Percentiles rank a stretch among this genome's conserved stretches.
phyloP scores from a whole-genome alignment of 2,797 vertebrate genomes.

The Tolypeutes matacus region DNA sequence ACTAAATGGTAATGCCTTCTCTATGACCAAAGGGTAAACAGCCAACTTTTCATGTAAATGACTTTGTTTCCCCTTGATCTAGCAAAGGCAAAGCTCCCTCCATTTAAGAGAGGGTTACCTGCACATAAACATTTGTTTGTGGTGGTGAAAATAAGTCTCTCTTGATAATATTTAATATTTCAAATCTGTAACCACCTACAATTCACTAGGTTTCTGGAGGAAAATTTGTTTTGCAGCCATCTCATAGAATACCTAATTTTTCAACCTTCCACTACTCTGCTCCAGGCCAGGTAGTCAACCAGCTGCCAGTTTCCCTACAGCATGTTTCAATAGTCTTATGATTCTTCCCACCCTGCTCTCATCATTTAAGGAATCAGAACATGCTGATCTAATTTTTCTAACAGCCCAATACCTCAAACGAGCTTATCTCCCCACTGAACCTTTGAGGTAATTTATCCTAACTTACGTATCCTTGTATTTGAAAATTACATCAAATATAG shows the following conservation, averaged over 20 bases:
- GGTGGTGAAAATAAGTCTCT: neutral
- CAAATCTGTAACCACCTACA: neutral
- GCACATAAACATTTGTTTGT: conserved; percentile 13
- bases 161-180: neutral
- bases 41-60: neutral
- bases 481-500: neutral
- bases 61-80: neutral
- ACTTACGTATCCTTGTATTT: neutral
- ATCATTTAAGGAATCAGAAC: neutral
- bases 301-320: neutral
- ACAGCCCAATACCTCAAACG: neutral
- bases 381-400: neutral
- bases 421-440: neutral
- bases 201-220: neutral
- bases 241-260: neutral
- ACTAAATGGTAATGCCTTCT: neutral
- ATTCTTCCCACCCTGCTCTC: neutral
- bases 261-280: neutral
- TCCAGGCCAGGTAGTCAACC: neutral
- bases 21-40: neutral
- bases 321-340: neutral
- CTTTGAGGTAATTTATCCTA: neutral
- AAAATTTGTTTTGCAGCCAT: neutral
- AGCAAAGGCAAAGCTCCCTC: neutral
- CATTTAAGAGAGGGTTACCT: neutral